These are phyloP conservation scores for Uria aalge DNA, from an alignment of 2,113 vertebrate species.

Conservation along the genomic window DNA sequence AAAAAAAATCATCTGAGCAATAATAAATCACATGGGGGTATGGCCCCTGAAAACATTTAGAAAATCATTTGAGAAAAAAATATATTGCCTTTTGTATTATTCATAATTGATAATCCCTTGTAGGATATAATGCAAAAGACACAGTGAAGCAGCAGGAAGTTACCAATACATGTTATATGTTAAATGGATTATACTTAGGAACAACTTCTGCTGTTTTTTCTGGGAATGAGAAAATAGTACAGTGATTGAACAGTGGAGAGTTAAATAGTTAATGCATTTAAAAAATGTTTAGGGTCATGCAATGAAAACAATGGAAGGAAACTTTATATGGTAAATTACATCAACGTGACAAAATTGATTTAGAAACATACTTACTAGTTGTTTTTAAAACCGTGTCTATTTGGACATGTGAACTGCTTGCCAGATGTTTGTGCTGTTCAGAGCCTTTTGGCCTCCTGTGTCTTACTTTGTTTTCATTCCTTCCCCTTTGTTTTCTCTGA, in stretches of 20 bases:
- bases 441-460: background rate
- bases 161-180: background rate
- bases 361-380: background rate
- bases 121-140: background rate
- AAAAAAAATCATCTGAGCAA: background rate
- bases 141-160: background rate
- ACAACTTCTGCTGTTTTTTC: background rate
- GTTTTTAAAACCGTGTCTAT: background rate
- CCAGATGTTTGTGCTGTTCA: background rate
- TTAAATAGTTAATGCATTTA: background rate
- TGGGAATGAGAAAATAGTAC: background rate
- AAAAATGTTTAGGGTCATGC: rapidly evolving
- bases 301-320: background rate
- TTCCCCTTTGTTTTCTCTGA: conserved; percentile 9
- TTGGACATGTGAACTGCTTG: background rate
- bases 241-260: background rate
- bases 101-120: background rate
- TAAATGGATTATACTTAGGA: background rate
- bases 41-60: background rate
- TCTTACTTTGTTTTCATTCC: conserved; percentile 17
- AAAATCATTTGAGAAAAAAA: background rate
- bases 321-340: background rate
- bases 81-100: background rate
- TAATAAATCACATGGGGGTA: background rate
- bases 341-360: background rate